phyloP scores from a whole-genome alignment of 2,888 invertebrate genomes.

The Sinelater perroti region DNA sequence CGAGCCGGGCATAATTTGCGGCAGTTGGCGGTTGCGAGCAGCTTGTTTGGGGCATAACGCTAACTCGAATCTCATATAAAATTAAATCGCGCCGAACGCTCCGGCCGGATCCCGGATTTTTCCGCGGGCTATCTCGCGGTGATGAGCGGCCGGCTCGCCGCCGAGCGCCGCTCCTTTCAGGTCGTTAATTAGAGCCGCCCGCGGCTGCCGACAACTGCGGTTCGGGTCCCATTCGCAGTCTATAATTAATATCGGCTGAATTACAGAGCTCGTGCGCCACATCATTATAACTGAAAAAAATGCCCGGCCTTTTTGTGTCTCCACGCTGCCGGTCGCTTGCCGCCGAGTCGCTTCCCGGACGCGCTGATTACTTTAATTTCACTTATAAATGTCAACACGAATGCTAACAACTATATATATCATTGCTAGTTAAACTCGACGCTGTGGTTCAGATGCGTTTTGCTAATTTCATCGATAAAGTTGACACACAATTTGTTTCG shows the following conservation, averaged over 20 bases:
- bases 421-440: no score
- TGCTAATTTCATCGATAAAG: no score
- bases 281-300: constrained; percentile 32
- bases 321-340: no score
- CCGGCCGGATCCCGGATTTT: constrained; percentile 27
- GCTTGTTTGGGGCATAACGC: constrained; percentile 36
- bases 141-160: constrained; percentile 34
- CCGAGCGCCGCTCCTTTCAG: constrained; percentile 39
- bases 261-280: constrained; percentile 33
- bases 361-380: no score
- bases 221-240: constrained; percentile 35
- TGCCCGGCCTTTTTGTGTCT: constrained; percentile 9
- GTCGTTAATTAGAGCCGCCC: constrained; percentile 39
- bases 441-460: no score
- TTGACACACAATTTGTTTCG: no score
- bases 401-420: no score
- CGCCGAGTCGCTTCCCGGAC: no score
- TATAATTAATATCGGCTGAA: constrained; percentile 41
- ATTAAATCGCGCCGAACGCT: constrained; percentile 36
- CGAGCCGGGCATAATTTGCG: constrained; percentile 32
- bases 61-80: constrained; percentile 37
- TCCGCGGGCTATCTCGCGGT: constrained; percentile 24
- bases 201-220: constrained; percentile 39
- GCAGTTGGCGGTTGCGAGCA: constrained; percentile 32
- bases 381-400: no score